A percentile compares a stretch with the other conserved stretches of the same genome.
Evolutionary conservation across 37 sponge, comb jelly and placozoan species (phyloP).

Genomic region (Oopsacas minuta): DNA sequence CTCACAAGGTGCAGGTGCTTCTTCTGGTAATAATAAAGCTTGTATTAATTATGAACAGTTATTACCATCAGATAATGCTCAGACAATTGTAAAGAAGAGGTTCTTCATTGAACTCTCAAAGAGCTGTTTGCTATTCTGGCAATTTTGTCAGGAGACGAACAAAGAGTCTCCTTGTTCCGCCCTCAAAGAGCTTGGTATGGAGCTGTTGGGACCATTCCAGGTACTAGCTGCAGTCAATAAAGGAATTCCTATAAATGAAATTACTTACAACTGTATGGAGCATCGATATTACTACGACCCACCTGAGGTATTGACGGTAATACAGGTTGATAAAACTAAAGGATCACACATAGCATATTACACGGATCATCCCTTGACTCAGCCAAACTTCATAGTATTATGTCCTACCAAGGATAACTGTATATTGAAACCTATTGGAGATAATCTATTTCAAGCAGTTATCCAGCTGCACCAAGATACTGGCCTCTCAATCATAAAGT

Average conservation of each 20-base stretch:
- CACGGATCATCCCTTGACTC: slow-evolving; percentile 51
- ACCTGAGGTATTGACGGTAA: slow-evolving; percentile 55
- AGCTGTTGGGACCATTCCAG: slow-evolving; percentile 51
- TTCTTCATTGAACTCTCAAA: slow-evolving; percentile 54
- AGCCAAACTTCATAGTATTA: slow-evolving; percentile 30
- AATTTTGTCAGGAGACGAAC: slow-evolving; percentile 38
- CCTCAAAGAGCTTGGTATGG: slow-evolving; percentile 27
- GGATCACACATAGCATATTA: slow-evolving; percentile 52
- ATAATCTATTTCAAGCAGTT: slow-evolving; percentile 42
- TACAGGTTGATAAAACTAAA: background rate
- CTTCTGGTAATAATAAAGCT: background rate
- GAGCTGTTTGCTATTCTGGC: slow-evolving; percentile 52
- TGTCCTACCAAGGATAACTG: slow-evolving; percentile 26
- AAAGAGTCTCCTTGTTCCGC: slow-evolving; percentile 6
- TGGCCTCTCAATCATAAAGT: background rate
- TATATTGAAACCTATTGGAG: slow-evolving; percentile 27
- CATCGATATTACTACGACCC: slow-evolving; percentile 52
- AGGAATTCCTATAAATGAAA: slow-evolving; percentile 26
- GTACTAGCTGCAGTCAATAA: slow-evolving; percentile 36
- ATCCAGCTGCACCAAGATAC: slow-evolving; percentile 26
- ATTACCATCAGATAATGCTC: slow-evolving; percentile 7
- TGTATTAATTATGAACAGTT: background rate
- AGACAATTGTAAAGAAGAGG: slow-evolving; percentile 29
- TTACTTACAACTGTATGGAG: slow-evolving; percentile 22
- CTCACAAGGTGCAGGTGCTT: background rate